These are phyloP conservation scores for Oncopeltus fasciatus DNA, from an alignment of 1,140 invertebrate genomes.

Conservation along the genomic window DNA sequence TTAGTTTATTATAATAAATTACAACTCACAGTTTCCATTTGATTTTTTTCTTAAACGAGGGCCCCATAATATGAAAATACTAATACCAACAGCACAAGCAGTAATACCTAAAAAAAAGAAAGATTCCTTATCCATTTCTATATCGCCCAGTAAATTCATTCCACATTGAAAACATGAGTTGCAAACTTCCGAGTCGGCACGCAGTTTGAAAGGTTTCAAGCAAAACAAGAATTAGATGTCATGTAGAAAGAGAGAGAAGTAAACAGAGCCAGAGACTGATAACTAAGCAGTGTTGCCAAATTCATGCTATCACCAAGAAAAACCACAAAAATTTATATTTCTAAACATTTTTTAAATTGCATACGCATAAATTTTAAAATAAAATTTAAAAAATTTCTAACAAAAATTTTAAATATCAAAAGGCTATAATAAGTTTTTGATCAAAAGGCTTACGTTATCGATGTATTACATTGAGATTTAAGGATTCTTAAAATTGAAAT, in stretches of 20 bases:
- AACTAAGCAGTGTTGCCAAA: neutral
- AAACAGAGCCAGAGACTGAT: neutral
- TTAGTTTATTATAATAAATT: no score
- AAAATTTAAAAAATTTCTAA: no score
- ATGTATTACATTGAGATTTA: no score
- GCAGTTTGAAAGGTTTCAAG: neutral
- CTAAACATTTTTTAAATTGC: no score
- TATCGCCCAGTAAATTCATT: slow-evolving; percentile 1
- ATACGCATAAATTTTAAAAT: no score
- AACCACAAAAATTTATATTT: no score
- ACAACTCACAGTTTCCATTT: slow-evolving; percentile 11
- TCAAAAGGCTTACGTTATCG: no score
- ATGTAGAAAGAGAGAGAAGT: neutral
- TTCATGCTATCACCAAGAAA: no score
- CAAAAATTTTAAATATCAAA: no score
- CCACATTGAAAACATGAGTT: neutral
- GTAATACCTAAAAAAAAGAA: slow-evolving; percentile 20
- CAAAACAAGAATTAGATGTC: neutral
- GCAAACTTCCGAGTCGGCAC: neutral
- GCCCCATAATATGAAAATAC: slow-evolving; percentile 65
- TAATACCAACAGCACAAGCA: slow-evolving; percentile 46
- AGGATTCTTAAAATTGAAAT: no score
- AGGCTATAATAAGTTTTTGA: no score
- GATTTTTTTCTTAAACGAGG: slow-evolving; percentile 38
- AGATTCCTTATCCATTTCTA: slow-evolving; percentile 18